Evolutionary conservation across 2,888 invertebrate species (phyloP), one percentile per base, ranked within the genome.

Genomic region (Amphimallon solstitiale): DNA sequence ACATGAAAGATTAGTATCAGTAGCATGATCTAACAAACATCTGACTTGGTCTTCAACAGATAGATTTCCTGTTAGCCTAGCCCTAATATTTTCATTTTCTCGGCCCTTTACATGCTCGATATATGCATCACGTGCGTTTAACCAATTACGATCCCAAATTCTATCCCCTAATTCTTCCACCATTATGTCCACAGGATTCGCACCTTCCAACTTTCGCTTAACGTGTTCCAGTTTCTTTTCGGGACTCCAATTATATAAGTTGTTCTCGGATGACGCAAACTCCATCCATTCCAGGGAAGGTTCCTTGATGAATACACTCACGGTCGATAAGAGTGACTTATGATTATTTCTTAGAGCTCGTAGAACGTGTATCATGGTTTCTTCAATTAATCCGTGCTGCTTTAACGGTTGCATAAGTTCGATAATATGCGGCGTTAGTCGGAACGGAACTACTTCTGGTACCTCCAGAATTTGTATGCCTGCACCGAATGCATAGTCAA

Each of bases 381-480:
- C 84, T 67, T 63, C 51, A 34, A 68, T 52, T 17, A 66, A 63
- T 21, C 89, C 89, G 46, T 85, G 83, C 65, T 85, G 86, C 48
- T 85, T 84, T 63, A 90, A 83, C 0, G 92, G 92, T 73, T 84
- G 82, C 80, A 90, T 84, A 0, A 91, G 77, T 62, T 86, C 85
- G 2, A 87, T 78, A 35, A 92, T 84, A 77, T 92, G 92, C 1
- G 89, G 85, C 0, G 92, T 92, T 63, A 93, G 79, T 9, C 93
- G 85, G 75, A 92, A 90, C 0, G 92, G 92, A 71, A 91, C 85
- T 65, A 93, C 76, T 82, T 93, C 92, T 0, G 92, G 92, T 52
- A 91, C 79, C 0, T 81, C 77, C 63, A 87, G 80, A 70, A 87
- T 84, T 74, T 88, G 85, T 0, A 89, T 89, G 14, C 87, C 88